Conservation (phyloP, 2,888 invertebrate species). For the Heterodera filipjevi region DNA sequence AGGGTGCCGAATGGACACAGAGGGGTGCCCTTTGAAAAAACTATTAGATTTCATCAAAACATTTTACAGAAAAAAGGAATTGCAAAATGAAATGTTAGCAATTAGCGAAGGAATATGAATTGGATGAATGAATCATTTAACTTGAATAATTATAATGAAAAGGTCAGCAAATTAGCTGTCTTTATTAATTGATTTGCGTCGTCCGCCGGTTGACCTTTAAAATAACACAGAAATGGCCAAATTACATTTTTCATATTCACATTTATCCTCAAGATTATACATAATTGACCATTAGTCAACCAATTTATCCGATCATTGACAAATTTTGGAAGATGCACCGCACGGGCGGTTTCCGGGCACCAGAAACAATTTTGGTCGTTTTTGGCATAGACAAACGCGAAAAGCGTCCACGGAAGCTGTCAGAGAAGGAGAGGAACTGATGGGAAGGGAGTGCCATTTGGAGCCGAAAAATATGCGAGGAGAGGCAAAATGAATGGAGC, state of each 20-base stretch:
- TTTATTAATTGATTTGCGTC: no score
- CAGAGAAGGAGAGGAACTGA: conserved; percentile 60
- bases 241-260: neutral
- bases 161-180: no score
- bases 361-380: conserved; percentile 50
- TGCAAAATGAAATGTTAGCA: no score
- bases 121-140: no score
- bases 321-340: conserved; percentile 40
- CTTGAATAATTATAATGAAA: no score
- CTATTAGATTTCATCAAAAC: no score
- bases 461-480: conserved; percentile 38
- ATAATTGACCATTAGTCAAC: neutral
- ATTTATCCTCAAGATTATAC: no score
- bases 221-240: neutral
- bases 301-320: conserved; percentile 23
- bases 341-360: conserved; percentile 60
- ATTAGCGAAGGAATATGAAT: no score
- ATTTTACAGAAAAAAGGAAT: no score
- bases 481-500: conserved; percentile 33
- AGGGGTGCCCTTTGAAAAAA: no score
- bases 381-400: conserved; percentile 57
- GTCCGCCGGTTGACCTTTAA: no score
- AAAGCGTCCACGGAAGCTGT: conserved; percentile 62
- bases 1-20: neutral
- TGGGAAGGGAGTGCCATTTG: conserved; percentile 48